Evolutionary conservation across 2,113 vertebrate genomes (phyloP), one percentile per base, ranked within the genome.

Genomic region (Tachuris rubrigastra): DNA sequence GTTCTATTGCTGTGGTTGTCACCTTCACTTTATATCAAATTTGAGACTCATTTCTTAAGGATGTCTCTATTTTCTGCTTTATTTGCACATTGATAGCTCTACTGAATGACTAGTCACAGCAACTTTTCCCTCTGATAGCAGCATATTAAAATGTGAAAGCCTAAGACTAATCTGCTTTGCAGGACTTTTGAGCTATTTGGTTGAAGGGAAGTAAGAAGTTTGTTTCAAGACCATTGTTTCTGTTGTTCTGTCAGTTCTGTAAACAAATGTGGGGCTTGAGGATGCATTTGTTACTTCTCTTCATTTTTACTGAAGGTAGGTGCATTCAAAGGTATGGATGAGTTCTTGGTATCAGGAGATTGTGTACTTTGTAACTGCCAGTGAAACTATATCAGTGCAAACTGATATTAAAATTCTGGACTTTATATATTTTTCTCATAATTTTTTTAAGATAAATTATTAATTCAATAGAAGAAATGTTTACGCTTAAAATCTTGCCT

Each of bases 61-160:
- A 98, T 97, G 97, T 98, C 97, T 98, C 95, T 98, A 96, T 98
- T 98, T 98, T 97, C 97, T 97, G 98, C 97, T 97, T 97, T 98
- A 97, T 98, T 97, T 98, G 97, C 97, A 96, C 95, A 46, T 67
- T 96, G 97, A 96, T 96, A 94, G 95, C 96, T 96, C 72, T 63
- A 33, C 85, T 93, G 96, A 95, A 91, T 68, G 66, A 93, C 95
- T 87, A 96, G 93, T 95, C 94, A 42, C 55, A 84, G 94, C 80
- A 77, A 82, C 93, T 88, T 76, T 89, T 83, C 72, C 41, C 78
- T 92, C 75, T 7, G 31, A 80, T 39, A 62, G 89, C 81, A 77
- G 52, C 33, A 21, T 92, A 90, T 86, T 95, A 95, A 94, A 95
- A 92, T 50, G 39, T 60, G 89, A 74, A 93, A 85, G 65, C 60